A percentile compares a stretch with the other conserved stretches of the same genome.
These are phyloP conservation scores for Synanceia verrucosa DNA, from an alignment of 2,797 vertebrate genomes.

Conservation along the genomic window DNA sequence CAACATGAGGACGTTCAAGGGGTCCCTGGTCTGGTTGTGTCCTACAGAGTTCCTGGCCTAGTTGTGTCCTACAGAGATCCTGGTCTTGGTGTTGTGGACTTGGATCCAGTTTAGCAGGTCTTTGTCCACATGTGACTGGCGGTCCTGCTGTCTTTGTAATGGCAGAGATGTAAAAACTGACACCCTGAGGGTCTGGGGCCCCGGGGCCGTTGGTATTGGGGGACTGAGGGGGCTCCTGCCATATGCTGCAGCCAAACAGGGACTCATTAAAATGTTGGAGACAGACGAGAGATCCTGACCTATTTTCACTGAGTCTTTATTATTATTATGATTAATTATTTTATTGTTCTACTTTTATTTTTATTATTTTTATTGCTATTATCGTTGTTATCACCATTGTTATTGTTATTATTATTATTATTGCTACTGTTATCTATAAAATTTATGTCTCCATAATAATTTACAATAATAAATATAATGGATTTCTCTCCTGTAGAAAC, in stretches of 20 bases:
- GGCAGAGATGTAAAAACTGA: constrained; percentile 64
- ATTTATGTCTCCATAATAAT: no score
- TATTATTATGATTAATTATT: no score
- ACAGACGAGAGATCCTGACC: constrained; percentile 56
- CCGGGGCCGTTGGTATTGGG: constrained; percentile 33
- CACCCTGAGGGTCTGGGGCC: constrained; percentile 34
- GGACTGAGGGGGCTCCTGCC: constrained; percentile 58
- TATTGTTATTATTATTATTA: no score
- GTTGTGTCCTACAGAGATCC: background rate
- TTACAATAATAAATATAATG: no score
- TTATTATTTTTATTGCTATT: no score
- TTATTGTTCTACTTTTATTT: no score
- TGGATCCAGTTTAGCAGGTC: constrained; percentile 44
- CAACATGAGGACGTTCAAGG: no score
- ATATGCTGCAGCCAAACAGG: constrained; percentile 77
- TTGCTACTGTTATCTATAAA: no score
- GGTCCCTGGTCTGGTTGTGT: no score
- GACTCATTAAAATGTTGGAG: constrained; percentile 53
- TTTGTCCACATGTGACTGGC: constrained; percentile 38
- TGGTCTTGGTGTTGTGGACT: constrained; percentile 32
- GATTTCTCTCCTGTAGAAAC: no score
- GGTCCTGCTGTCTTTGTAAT: constrained; percentile 65
- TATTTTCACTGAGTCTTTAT: constrained; percentile 18
- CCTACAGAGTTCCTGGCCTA: background rate
- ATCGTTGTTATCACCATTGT: no score